Evolutionary conservation across 2,797 vertebrate genomes (phyloP), one percentile per base, ranked within the genome.

Genomic region (Sorex maritimensis): DNA sequence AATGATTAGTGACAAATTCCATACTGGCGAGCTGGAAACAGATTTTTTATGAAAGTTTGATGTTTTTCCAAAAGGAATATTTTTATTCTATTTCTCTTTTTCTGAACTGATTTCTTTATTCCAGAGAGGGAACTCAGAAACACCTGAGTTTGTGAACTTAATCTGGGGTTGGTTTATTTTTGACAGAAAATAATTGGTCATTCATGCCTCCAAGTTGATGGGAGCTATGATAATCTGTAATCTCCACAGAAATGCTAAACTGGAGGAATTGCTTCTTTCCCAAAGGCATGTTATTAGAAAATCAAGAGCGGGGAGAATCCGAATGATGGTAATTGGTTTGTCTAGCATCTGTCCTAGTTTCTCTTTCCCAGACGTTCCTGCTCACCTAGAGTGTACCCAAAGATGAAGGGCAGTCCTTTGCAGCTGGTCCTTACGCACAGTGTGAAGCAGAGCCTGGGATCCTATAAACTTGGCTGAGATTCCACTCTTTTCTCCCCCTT

Each of bases 1-100:
- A 99, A 99, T 99, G 98, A 99, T 99, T 99, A 99, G 99, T 99
- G 99, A 99, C 99, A 99, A 98, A 99, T 99, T 98, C 99, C 98
- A 99, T 99, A 99, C 98, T 96, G 96, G 98, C 97, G 98, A 98
- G 98, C 98, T 98, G 97, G 98, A 98, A 98, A 98, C 97, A 98
- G 98, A 98, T 98, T 98, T 98, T 98, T 98, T 96, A 97, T 97
- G 96, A 97, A 92, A 96, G 92, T 97, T 97, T 97, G 96, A 41
- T 95, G 52, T 95, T 97, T 97, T 97, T 96, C 67, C 46, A 81
- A 94, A 96, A 97, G 95, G 95, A 97, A 97, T 96, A 79, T 84
- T 97, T 97, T 96, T 92, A 24, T 95, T 97, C 95, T 96, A 74
- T 98, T 97, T 98, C 88, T 97, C 96, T 97, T 97, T 90, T 67